Evolutionary conservation across 2,797 vertebrate species (phyloP), one percentile per base, ranked within the genome.

Genomic region (Coendou prehensilis): DNA sequence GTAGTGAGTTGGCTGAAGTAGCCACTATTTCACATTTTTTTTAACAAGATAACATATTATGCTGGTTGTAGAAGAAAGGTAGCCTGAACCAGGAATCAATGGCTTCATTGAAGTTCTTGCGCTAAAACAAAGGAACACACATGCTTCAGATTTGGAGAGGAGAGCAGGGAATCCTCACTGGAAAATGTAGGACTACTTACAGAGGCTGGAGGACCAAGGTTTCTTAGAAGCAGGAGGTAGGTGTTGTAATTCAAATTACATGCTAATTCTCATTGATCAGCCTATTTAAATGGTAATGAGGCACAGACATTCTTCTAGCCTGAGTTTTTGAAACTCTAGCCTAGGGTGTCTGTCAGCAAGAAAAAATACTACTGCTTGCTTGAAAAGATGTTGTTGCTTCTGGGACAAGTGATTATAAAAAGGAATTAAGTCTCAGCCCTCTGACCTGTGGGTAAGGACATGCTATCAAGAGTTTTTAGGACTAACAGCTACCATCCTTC

Each of bases 261-360:
- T 95, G 95, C 85, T 97, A 95, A 97, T 97, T 97, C 5, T 86
- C 95, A 98, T 97, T 97, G 97, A 98, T 97, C 91, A 95, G 90
- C 63, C 96, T 97, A 97, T 97, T 98, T 97, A 97, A 97, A 98
- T 97, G 95, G 90, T 97, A 98, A 98, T 97, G 96, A 97, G 85
- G 88, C 94, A 96, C 91, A 95, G 79, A 91, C 80, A 89, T 78
- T 56, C 91, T 96, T 94, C 86, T 94, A 91, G 82, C 30, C 67
- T 15, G 20, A 86, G 85, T 87, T 75, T 96, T 94, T 95, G 85
- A 95, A 96, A 94, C 87, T 69, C 17, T 90, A 47, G 59, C 54
- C 89, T 86, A 91, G 82, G 41, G 2, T 95, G 88, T 71, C 87
- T 86, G 87, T 91, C 78, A 94, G 93, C n/a, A 93, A 83, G 87